Evolutionary conservation across 2,797 vertebrate genomes (phyloP), one percentile per base, ranked within the genome.

Genomic region (Pseudocheirus occidentalis): DNA sequence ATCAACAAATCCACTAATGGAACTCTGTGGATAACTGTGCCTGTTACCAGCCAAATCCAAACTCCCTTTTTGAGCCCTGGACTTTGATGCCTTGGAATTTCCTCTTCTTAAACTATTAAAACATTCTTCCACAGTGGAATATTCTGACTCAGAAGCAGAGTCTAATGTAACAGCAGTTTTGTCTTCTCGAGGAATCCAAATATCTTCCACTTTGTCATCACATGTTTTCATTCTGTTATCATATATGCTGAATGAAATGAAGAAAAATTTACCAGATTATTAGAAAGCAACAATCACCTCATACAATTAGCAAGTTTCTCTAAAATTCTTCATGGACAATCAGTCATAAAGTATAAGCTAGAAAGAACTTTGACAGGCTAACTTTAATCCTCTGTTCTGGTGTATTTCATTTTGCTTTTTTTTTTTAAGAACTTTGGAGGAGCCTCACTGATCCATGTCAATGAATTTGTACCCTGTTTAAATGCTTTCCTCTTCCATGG

Each of bases 41-140:
- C 98, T 97, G 56, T 73, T 95, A 89, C 94, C 28, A 54, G 96
- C 56, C 2, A 0, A 0, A 93, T 98, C 96, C 52, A 96, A 53
- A 94, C 95, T 97, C 94, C 95, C 91, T 90, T 97, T 98, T 92
- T 96, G 97, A 89, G 95, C 96, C 94, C 97, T 98, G 7, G 50
- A 91, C 31, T 98, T 98, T 57, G 92, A 90, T 0, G 97, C 28
- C 97, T 98, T 98, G 34, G 95, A 98, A 95, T 96, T 98, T 94
- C 97, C 98, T 93, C 97, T 98, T 96, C 95, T 98, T 95, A 97
- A 96, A 93, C 98, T 98, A 28, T 97, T 97, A 97, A 97, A 97
- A 92, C 95, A 94, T 58, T 98, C 98, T 57, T 99, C 98, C 89
- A 99, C 97, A 87, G 97, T 10, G 62, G 99, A 99, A 96, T 99